Base-by-base conservation (phyloP, 2,888 invertebrate genomes). In the Limulus polyphemus region DNA sequence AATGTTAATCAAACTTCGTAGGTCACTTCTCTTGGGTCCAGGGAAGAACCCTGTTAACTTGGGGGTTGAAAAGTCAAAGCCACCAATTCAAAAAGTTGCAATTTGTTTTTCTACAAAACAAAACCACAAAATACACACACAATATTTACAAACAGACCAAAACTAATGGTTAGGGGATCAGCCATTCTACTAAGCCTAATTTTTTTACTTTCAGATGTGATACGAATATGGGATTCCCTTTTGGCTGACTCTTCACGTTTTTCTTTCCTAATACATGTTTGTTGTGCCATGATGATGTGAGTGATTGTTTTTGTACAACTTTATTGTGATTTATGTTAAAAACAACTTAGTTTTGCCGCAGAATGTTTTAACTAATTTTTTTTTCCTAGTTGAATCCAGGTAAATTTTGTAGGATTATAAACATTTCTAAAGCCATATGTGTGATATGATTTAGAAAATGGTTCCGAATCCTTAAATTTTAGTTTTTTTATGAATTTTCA, bases 211-310 rank as follows among this genome's bases (percentile, higher is more conserved):
- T 73, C 71, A 54, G 98, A 99, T 77, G 93, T 99, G 0, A 85
- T 98, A 72, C 82, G 95, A 67, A 87, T 99, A 72, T 99, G 99
- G 99, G 99, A 99, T 76, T 89, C 94, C 0, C 78, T 99, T 59
- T 91, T 99, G 75, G 86, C 97, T 0, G 95, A 97, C 77, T 81
- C 85, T 59, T 82, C 86, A 60, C 82, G 98, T 73, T 97, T 98
- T 75, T 84, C 88, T 72, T 95, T 93, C 74, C 84, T 98, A 3
- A 87, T 93, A 67, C 84, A 87, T 74, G 86, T 97, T 62, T 97
- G 97, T 77, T 90, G 93, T 79, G 91, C 97, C 72, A 99, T 99
- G 98, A 88, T 99, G 70, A 81, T 94, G 92, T 94, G 81, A 84
- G 90, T 84, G 68, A 47, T 17, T 52, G 16, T 14, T n/a, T 10